Conservation (phyloP, 2,888 invertebrate species). For the Callimorpha dominula region DNA sequence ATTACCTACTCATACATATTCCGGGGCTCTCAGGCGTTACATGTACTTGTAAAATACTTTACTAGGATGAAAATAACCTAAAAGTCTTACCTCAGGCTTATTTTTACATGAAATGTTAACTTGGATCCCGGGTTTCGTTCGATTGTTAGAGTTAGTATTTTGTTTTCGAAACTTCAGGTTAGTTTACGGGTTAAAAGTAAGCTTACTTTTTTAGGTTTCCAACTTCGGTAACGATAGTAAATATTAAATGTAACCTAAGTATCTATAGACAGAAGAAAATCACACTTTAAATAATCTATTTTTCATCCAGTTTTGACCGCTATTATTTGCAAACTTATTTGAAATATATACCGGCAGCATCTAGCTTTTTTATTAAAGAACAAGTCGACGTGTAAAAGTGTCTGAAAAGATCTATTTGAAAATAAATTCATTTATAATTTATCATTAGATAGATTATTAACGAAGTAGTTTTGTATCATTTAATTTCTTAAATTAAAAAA, state of each 20-base stretch:
- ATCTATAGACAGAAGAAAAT: neutral
- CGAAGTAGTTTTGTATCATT: neutral
- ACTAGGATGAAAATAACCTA: conserved; percentile 31
- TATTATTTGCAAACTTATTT: neutral
- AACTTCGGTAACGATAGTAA: neutral
- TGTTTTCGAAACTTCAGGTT: neutral
- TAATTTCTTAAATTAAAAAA: neutral
- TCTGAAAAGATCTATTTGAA: no score
- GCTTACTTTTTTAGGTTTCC: neutral
- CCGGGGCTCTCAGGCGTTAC: conserved; percentile 51
- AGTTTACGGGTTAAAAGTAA: neutral
- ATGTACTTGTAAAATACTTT: conserved; percentile 49
- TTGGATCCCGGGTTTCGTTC: conserved; percentile 22
- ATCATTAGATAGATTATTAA: no score
- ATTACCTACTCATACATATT: conserved; percentile 48
- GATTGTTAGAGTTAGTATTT: neutral
- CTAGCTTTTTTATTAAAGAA: no score
- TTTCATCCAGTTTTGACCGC: neutral
- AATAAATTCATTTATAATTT: no score
- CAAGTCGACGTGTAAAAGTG: no score
- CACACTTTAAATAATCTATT: neutral
- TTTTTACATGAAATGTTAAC: conserved; percentile 29
- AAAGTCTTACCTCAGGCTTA: conserved; percentile 34
- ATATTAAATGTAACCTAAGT: neutral
- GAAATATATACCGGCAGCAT: neutral